Percentiles rank a stretch among this genome's conserved stretches.
Conservation (phyloP, 2,888 invertebrate genomes). For the Caenorhabditis imperialis region DNA sequence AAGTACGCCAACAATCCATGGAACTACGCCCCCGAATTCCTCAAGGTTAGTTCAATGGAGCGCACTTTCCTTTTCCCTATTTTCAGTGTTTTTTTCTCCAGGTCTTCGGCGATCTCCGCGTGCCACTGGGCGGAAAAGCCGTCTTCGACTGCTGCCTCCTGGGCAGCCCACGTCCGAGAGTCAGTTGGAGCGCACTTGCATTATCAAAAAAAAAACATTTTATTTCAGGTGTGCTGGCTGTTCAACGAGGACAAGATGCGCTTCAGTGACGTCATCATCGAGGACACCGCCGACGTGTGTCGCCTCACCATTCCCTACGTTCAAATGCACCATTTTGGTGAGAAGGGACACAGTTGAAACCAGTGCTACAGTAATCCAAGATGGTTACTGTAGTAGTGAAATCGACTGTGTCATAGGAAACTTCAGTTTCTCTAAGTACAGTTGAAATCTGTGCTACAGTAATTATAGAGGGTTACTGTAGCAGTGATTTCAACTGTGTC, state of each 20-base stretch:
- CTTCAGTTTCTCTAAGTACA: no score
- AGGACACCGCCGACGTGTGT: constrained; percentile 76
- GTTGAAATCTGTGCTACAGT: no score
- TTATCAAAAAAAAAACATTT: background rate
- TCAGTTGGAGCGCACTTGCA: constrained; percentile 21
- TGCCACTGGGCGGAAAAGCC: constrained; percentile 72
- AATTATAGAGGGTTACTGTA: no score
- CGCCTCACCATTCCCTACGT: constrained; percentile 77
- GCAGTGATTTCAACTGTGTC: no score
- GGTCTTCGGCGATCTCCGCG: constrained; percentile 74
- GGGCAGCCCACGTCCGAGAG: constrained; percentile 76
- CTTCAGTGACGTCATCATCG: constrained; percentile 72
- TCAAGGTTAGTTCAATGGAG: constrained; percentile 63
- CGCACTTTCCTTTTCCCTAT: background rate
- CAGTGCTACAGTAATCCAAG: no score
- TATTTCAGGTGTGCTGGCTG: constrained; percentile 75
- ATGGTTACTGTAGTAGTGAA: no score
- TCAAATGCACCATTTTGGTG: constrained; percentile 74
- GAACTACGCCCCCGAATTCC: constrained; percentile 77
- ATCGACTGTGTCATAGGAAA: no score
- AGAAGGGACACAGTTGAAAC: no score
- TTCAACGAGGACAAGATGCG: constrained; percentile 77
- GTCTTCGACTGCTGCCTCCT: constrained; percentile 77
- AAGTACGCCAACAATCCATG: constrained; percentile 77
- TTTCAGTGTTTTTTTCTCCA: constrained; percentile 35